These are phyloP conservation scores for Petrocephalus zakoni DNA, from an alignment of 2,113 vertebrate genomes.

Conservation along the genomic window DNA sequence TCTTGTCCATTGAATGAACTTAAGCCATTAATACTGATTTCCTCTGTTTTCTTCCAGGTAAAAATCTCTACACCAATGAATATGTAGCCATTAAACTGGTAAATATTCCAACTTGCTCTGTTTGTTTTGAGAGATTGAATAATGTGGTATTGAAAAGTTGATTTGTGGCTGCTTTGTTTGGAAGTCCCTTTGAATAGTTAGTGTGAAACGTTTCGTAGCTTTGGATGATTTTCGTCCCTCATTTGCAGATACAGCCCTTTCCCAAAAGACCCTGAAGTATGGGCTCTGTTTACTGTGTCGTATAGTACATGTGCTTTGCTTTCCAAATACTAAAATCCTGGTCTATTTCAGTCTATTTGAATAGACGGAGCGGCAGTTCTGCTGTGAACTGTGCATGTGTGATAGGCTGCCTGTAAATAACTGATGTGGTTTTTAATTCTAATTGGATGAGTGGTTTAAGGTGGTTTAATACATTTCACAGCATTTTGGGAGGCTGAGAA, in stretches of 20 bases:
- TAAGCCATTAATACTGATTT: constrained; percentile 26
- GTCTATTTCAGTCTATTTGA: background rate
- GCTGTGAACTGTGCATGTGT: background rate
- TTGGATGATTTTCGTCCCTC: background rate
- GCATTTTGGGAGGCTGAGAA: background rate
- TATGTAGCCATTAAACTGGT: constrained; percentile 99
- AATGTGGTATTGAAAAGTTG: background rate
- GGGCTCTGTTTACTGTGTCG: background rate
- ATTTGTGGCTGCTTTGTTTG: background rate
- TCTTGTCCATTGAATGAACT: background rate
- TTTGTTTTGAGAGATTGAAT: background rate
- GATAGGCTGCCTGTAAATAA: background rate
- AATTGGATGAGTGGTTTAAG: background rate
- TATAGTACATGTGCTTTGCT: background rate
- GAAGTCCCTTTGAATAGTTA: background rate
- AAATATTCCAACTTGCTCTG: constrained; percentile 51
- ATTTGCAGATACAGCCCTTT: background rate
- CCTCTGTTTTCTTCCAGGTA: constrained; percentile 71
- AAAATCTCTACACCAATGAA: constrained; percentile 98
- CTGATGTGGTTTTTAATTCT: background rate
- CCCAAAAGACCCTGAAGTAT: background rate
- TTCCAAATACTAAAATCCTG: background rate
- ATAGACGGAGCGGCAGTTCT: background rate
- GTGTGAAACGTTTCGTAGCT: background rate
- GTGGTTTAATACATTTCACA: background rate